Evolutionary conservation across 2,113 vertebrate species (phyloP).

Genomic region (Heterocephalus glaber): DNA sequence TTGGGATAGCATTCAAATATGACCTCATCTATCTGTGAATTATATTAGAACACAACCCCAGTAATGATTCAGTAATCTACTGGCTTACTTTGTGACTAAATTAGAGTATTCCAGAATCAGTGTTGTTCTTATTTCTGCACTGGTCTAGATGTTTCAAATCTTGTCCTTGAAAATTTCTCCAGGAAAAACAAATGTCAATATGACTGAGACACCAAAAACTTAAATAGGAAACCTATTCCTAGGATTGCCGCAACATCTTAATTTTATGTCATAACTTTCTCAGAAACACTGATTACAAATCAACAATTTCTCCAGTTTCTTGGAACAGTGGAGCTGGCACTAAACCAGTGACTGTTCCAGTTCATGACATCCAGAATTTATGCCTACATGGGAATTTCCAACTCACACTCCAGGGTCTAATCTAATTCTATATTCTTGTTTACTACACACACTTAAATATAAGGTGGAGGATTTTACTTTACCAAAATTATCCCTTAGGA

Average conservation of each 20-base stretch:
- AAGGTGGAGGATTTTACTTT: constrained; percentile 22
- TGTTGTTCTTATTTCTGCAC: background rate
- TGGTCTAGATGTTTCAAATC: background rate
- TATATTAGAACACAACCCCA: constrained; percentile 36
- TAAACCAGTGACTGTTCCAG: background rate
- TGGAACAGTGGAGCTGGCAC: background rate
- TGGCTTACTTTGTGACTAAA: constrained; percentile 42
- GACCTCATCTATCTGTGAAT: constrained; percentile 48
- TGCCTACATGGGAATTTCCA: background rate
- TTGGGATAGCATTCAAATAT: constrained; percentile 53
- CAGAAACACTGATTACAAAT: background rate
- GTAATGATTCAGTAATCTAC: constrained; percentile 31
- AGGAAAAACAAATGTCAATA: background rate
- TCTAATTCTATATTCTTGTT: background rate
- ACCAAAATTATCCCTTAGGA: background rate
- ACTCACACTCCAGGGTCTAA: background rate
- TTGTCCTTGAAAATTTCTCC: constrained; percentile 21
- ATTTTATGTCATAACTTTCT: constrained; percentile 30
- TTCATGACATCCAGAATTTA: background rate
- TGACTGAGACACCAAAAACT: background rate
- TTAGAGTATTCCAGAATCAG: constrained; percentile 33
- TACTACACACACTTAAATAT: background rate
- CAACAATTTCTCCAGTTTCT: background rate
- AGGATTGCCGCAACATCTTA: background rate
- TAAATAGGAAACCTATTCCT: background rate